A percentile compares a stretch with the other conserved stretches of the same genome.
phyloP scores from a whole-genome alignment of 2,888 invertebrate genomes.

The Yponomeuta plumbellus region DNA sequence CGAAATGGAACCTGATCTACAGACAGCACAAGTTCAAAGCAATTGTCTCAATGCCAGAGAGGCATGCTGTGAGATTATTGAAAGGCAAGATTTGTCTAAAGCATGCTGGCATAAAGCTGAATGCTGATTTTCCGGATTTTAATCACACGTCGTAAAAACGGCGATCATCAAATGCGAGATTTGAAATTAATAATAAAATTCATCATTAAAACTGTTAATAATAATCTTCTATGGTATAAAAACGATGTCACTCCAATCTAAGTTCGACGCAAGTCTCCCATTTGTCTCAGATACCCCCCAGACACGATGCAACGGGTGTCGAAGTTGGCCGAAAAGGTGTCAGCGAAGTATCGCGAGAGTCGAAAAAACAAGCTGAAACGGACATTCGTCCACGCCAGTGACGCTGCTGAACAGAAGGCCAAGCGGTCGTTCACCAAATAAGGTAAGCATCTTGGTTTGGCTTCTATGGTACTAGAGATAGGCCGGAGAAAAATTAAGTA shows the following conservation, averaged over 20 bases:
- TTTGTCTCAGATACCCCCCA: slow-evolving; percentile 81
- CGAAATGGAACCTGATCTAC: neutral
- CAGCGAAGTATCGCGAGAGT: slow-evolving; percentile 82
- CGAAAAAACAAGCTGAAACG: slow-evolving; percentile 80
- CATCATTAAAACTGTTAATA: too few species aligned
- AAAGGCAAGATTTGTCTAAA: neutral
- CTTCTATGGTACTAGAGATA: neutral
- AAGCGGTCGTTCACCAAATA: slow-evolving; percentile 58
- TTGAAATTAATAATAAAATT: too few species aligned
- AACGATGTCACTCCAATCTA: too few species aligned
- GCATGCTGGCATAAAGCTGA: neutral
- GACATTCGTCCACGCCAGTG: slow-evolving; percentile 86
- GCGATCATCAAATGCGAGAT: too few species aligned
- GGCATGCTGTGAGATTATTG: neutral
- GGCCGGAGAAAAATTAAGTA: too few species aligned
- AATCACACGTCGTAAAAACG: too few species aligned
- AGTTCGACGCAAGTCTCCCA: too few species aligned
- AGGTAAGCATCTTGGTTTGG: neutral
- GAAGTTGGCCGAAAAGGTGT: slow-evolving; percentile 84
- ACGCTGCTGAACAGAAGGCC: slow-evolving; percentile 85
- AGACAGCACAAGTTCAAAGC: neutral
- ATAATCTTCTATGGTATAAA: too few species aligned
- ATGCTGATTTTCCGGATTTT: neutral
- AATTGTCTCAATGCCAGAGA: neutral
- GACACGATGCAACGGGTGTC: slow-evolving; percentile 88